These are phyloP conservation scores for Salpingus planirostris DNA, from an alignment of 2,888 invertebrate species.

Conservation along the genomic window DNA sequence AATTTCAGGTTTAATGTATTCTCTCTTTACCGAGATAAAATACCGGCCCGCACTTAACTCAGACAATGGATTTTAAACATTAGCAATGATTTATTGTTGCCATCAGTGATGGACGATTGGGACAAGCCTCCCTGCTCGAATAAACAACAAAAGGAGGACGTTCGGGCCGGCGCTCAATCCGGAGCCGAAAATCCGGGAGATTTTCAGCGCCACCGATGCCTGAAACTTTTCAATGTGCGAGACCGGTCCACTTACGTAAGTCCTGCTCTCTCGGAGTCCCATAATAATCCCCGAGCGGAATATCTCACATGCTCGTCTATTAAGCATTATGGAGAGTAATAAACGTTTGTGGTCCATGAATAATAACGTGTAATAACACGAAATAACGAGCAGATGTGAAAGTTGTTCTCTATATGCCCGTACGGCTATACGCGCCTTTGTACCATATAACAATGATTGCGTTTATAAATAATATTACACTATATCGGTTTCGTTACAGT, in stretches of 20 bases:
- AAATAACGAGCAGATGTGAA: slow-evolving; percentile 29
- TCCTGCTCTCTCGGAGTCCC: slow-evolving; percentile 1
- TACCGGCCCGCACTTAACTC: slow-evolving; percentile 13
- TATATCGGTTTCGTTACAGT: slow-evolving; percentile 2
- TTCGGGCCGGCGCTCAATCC: too few relatives aligned
- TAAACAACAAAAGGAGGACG: too few relatives aligned
- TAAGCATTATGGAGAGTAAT: slow-evolving; percentile 21
- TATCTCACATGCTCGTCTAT: slow-evolving; percentile 19
- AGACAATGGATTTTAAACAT: slow-evolving; percentile 9
- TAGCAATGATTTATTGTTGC: slow-evolving; percentile 12
- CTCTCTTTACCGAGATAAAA: slow-evolving; percentile 16
- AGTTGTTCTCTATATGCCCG: slow-evolving; percentile 23
- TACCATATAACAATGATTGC: slow-evolving; percentile 16
- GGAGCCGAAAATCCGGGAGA: too few relatives aligned
- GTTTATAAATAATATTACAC: slow-evolving; percentile 16
- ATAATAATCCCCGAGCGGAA: slow-evolving; percentile 11
- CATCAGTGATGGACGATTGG: slow-evolving; percentile 6
- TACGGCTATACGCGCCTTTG: too few relatives aligned
- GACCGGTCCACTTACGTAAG: too few relatives aligned
- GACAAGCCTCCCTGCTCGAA: too few relatives aligned
- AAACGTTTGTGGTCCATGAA: slow-evolving; percentile 26
- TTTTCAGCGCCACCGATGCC: too few relatives aligned
- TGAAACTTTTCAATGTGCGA: too few relatives aligned
- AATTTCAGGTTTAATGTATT: slow-evolving; percentile 23
- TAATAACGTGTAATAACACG: slow-evolving; percentile 27